Evolutionary conservation across 2,888 invertebrate species (phyloP), one percentile per base, ranked within the genome.

Genomic region (Therioaphis trifolii): DNA sequence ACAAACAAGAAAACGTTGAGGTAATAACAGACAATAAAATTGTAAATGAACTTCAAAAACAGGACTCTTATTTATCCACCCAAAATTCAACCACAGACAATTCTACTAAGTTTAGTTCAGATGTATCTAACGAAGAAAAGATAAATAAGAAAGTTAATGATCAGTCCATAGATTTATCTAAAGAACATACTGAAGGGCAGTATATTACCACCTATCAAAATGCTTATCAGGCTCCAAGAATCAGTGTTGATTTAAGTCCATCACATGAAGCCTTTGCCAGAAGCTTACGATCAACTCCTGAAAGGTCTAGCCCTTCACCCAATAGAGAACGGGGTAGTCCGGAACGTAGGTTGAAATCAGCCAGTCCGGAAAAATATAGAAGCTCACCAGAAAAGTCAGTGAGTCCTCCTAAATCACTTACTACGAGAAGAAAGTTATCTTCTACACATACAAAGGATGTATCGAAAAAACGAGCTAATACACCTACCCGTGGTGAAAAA

Each of bases 211-310:
- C 92, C 0, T 92, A 92, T 86, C 90, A 91, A 86, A 89, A 90
- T 58, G 92, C 92, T 86, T 92, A 89, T 86, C 89, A 89, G 5
- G 91, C 90, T 74, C 91, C 90, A 86, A 88, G 88, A 84, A 91
- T 93, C 29, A 92, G 92, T 86, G 91, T 91, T 58, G 93, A 93
- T 82, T 90, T 91, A 86, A 94, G 93, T 87, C 92, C 94, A 0
- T 91, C 93, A 1, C 94, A 94, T 87, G 92, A 94, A 86, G 93
- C 93, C 0, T 94, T 94, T 90, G 94, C 93, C 0, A 91, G 93
- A 84, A 93, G 94, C 7, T 89, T 94, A 71, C 91, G 94, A 46
- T 91, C 93, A n/a, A 87, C 87, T 77, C 92, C 92, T 2, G 90
- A 91, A 68, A 89, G 90, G 2, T 89, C 90, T n/a, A 86, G 87